These are phyloP conservation scores for Spisula subtruncata DNA, from an alignment of 2,888 invertebrate genomes.

Conservation along the genomic window DNA sequence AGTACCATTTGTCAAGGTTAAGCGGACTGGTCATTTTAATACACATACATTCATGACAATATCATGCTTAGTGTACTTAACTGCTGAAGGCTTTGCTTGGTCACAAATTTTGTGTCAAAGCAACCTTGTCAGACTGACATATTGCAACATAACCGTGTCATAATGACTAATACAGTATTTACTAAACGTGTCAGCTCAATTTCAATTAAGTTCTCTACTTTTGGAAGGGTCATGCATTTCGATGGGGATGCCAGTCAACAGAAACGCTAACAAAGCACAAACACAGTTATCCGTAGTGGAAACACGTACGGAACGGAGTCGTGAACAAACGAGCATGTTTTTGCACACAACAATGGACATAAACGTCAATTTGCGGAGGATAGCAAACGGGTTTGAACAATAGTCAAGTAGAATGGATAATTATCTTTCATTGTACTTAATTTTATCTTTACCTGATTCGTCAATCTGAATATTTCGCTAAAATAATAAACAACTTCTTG, in stretches of 20 bases:
- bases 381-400: neutral
- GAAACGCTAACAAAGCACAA: neutral
- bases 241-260: neutral
- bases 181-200: too few relatives aligned
- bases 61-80: too few relatives aligned
- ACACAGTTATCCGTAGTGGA: neutral
- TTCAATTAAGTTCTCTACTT: too few relatives aligned
- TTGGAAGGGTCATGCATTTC: too few relatives aligned
- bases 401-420: neutral
- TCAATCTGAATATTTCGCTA: constrained; percentile 28
- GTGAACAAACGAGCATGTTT: constrained; percentile 18
- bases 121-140: too few relatives aligned
- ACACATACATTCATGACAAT: too few relatives aligned
- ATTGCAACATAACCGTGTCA: too few relatives aligned
- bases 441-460: constrained; percentile 26
- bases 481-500: constrained; percentile 69
- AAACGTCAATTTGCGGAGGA: neutral
- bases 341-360: constrained; percentile 19
- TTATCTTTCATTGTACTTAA: neutral
- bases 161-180: too few relatives aligned
- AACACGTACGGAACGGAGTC: neutral
- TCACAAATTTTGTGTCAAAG: too few relatives aligned
- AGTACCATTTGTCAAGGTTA: too few relatives aligned
- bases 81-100: too few relatives aligned
- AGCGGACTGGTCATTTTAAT: too few relatives aligned